Evolutionary conservation across 2,888 invertebrate genomes (phyloP), one percentile per base, ranked within the genome.

Genomic region (Mesodorylaimus sp.): DNA sequence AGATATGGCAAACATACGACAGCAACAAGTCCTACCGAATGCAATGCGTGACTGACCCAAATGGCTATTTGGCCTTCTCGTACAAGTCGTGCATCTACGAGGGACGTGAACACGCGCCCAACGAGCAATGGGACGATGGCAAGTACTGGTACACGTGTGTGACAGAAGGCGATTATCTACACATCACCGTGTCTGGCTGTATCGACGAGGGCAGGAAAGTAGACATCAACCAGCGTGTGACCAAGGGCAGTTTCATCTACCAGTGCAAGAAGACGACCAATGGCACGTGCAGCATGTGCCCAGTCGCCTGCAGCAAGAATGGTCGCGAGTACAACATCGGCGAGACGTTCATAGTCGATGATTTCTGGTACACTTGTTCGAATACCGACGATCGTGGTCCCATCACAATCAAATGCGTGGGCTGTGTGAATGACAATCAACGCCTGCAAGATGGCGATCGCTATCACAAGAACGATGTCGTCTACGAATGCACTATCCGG

Each of bases 1-100:
- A 43, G 13, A 10, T 43, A 7, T 26, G 27, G 13, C 26, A 43
- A 43, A 26, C 44, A 10, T 43, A 26, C 27, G 13, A 26, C 24
- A 26, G 26, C 26, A 27, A 26, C 27, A 27, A 10, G n/a, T n/a
- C n/a, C 10, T 43, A 26, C 27, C 26, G 13, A 10, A 26, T 43
- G 7, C 27, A 25, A 27, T 43, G 44, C 27, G 27, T 43, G 5
- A 7, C 27, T 19, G 44, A 43, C 44, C 3, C 5, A 26, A 43
- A 43, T 27, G 44, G 44, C 44, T 43, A 43, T 19, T 26, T 43
- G 44, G 27, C 26, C 21, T 43, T 43, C 44, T 25, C 44, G 5
- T 43, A 43, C 27, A 43, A 43, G 27, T 25, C 26, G 10, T 43
- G 44, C 44, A 27, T 43, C 26, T 26, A 43, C 27, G 44, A 43